Base-by-base conservation (phyloP, 2,113 vertebrate genomes). In the Mohoua ochrocephala region DNA sequence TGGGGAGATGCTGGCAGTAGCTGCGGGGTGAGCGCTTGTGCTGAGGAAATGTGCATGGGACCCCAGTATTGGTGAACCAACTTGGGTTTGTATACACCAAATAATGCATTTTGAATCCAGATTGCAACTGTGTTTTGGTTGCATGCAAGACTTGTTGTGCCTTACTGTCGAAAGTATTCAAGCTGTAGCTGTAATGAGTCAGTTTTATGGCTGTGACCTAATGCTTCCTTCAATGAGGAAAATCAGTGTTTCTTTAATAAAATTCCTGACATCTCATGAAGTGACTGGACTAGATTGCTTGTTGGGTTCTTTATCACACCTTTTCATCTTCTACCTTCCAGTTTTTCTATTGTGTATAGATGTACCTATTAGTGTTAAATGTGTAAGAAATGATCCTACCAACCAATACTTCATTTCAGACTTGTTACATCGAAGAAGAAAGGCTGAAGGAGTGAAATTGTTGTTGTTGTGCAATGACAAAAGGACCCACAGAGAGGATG, bases 11-110 rank as follows among this genome's bases (percentile, higher is more conserved):
- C 26, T 73, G 15, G 3, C 33, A 35, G 47, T 50, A 79, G 61
- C 47, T 27, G 42, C 7, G 15, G 45, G 15, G 45, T 45, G 77
- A 78, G 41, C 22, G 4, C 11, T 74, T 28, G 23, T 2, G 1
- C 50, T 84, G 39, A 54, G 57, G 70, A 88, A 78, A 33, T 0
- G 0, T 71, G 19, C 0, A 0, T 45, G 33, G 33, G 54, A 27
- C 35, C 53, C 5, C 11, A 39, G 47, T 27, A 13, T 15, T 2
- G 3, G 16, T 67, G 56, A 90, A 63, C 15, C 35, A 37, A 0
- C 39, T 42, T 37, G 13, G 3, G 53, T 65, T 69, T 56, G 13
- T 22, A 7, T 50, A 28, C 17, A 59, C 30, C 3, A n/a, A 49
- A 35, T 84, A 67, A 69, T 31, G 33, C 24, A 21, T 84, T 92